Percentiles rank a stretch among this genome's conserved stretches.
Evolutionary conservation across 2,797 vertebrate species (phyloP).

Genomic region (Arvicola amphibius): DNA sequence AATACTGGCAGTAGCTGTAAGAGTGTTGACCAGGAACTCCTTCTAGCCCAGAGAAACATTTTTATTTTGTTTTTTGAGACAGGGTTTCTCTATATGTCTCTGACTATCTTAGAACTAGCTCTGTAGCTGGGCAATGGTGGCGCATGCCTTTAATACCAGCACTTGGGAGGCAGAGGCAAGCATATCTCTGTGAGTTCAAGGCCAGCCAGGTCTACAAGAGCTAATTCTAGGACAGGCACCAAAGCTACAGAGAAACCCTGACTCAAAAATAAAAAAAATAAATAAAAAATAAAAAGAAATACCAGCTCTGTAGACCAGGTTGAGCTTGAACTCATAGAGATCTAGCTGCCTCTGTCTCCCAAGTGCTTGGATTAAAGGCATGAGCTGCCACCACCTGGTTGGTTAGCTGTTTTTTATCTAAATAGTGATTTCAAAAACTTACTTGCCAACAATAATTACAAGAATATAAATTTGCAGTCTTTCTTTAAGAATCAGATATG

Average conservation of each 20-base stretch:
- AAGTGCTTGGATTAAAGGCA: neutral
- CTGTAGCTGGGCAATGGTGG: neutral
- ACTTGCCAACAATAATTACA: neutral
- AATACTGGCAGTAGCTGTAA: neutral
- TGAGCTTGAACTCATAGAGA: neutral
- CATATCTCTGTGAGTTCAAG: too few species aligned
- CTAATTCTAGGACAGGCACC: too few species aligned
- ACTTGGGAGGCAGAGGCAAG: too few species aligned
- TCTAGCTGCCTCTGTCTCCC: neutral
- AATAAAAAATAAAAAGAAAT: too few species aligned
- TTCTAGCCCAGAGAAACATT: neutral
- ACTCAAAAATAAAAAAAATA: too few species aligned
- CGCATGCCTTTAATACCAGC: too few species aligned
- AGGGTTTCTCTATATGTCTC: neutral
- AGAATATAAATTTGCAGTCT: conserved; percentile 33
- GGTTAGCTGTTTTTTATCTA: neutral
- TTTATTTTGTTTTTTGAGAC: neutral
- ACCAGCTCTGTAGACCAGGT: neutral
- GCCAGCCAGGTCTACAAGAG: too few species aligned
- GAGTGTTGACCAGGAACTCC: neutral
- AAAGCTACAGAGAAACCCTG: too few species aligned
- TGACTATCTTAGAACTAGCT: neutral
- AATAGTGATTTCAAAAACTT: conserved; percentile 10
- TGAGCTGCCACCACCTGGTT: neutral
- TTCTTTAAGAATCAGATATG: conserved; percentile 39